A percentile compares a stretch with the other conserved stretches of the same genome.
These are phyloP conservation scores for Notospermus geniculatus DNA, from an alignment of 1,140 invertebrate species.

Conservation along the genomic window DNA sequence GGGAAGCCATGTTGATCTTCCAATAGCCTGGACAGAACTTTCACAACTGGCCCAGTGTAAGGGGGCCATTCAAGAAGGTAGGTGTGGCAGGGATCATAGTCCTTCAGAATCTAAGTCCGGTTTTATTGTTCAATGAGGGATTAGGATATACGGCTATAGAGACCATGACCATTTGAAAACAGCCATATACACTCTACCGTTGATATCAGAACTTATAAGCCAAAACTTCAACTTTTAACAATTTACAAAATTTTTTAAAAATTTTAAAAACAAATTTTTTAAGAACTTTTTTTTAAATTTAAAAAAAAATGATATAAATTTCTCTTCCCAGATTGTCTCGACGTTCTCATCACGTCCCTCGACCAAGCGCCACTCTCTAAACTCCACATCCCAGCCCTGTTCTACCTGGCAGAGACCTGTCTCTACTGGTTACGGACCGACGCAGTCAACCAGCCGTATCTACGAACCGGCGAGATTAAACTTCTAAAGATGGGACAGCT, in stretches of 20 bases:
- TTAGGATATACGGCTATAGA: no score
- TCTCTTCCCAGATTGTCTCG: conserved; percentile 54
- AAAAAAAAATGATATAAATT: no score
- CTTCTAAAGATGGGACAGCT: conserved; percentile 53
- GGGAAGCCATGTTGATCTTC: conserved; percentile 47
- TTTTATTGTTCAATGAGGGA: no score
- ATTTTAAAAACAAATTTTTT: no score
- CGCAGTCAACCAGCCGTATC: conserved; percentile 48
- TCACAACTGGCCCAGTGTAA: conserved; percentile 53
- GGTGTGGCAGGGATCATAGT: not conserved
- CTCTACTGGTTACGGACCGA: conserved; percentile 56
- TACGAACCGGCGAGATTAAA: conserved; percentile 54
- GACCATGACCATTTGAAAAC: no score
- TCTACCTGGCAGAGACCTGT: conserved; percentile 55
- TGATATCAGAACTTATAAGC: no score
- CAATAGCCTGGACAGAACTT: conserved; percentile 54
- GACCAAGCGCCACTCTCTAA: conserved; percentile 48
- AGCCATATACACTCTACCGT: no score
- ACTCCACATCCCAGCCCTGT: conserved; percentile 51
- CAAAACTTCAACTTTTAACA: no score
- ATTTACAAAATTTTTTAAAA: no score
- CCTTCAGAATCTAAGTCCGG: no score
- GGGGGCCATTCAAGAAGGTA: conserved; percentile 53
- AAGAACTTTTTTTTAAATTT: no score
- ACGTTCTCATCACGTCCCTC: conserved; percentile 49